Percentiles rank a stretch among this genome's conserved stretches.
Evolutionary conservation across 2,888 invertebrate species (phyloP).

Genomic region (Tetanocera ferruginea): DNA sequence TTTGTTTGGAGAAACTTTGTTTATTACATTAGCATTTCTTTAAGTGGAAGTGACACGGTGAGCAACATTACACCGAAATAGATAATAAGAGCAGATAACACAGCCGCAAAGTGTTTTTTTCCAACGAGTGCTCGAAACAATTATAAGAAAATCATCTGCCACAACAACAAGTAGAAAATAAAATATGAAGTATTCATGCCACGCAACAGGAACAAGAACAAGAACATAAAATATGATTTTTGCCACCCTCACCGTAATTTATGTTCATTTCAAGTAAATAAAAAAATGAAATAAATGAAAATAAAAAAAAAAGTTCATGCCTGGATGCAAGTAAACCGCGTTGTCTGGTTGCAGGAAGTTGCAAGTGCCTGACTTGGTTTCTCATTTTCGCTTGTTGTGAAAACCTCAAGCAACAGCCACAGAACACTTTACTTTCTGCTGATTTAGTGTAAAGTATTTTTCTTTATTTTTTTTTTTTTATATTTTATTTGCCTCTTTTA

Average conservation of each 20-base stretch:
- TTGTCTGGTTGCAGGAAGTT: neutral
- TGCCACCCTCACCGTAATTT: slow-evolving; percentile 11
- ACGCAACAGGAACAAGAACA: neutral
- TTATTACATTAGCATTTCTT: neutral
- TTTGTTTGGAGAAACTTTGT: neutral
- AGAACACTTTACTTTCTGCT: slow-evolving; percentile 17
- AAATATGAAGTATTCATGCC: neutral
- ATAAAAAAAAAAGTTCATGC: neutral
- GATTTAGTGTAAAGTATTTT: slow-evolving; percentile 30
- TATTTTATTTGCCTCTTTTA: slow-evolving; percentile 3
- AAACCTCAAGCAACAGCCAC: neutral
- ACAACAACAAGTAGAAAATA: neutral
- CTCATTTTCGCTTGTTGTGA: slow-evolving; percentile 2
- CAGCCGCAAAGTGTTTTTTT: neutral
- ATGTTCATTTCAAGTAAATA: slow-evolving; percentile 19
- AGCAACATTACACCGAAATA: neutral
- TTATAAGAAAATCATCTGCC: slow-evolving; percentile 19
- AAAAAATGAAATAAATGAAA: neutral
- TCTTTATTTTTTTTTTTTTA: slow-evolving; percentile 7
- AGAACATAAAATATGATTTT: slow-evolving; percentile 22
- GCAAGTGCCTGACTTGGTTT: neutral
- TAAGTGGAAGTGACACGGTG: neutral
- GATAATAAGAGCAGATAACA: slow-evolving; percentile 22
- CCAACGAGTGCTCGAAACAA: slow-evolving; percentile 15
- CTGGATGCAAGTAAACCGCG: neutral